phyloP scores from a whole-genome alignment of 2,113 vertebrate species.

The Alexandromys fortis region DNA sequence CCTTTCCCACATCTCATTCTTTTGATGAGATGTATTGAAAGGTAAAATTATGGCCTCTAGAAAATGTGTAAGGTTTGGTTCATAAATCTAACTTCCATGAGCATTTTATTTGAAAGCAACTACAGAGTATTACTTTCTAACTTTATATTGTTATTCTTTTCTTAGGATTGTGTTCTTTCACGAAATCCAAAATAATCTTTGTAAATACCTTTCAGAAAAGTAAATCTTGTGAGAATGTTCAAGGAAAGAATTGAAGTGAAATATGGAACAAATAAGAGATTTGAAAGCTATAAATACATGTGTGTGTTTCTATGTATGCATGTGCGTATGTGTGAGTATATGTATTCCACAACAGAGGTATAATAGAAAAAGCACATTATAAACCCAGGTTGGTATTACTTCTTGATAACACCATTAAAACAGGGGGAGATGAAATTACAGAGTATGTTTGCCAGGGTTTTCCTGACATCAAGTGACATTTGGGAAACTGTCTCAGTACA shows the following conservation, averaged over 20 bases:
- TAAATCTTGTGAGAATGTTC: slow-evolving; percentile 19
- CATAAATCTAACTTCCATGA: slow-evolving; percentile 47
- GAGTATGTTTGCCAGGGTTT: neutral
- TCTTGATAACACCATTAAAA: slow-evolving; percentile 41
- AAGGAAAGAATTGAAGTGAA: slow-evolving; percentile 30
- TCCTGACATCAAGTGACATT: slow-evolving; percentile 12
- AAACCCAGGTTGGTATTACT: neutral
- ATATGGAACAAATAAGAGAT: neutral
- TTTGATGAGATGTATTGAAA: slow-evolving; percentile 35
- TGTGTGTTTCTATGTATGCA: neutral
- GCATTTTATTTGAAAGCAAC: slow-evolving; percentile 51
- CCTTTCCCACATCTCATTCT: neutral
- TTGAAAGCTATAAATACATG: neutral
- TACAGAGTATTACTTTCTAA: slow-evolving; percentile 22
- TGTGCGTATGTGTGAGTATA: neutral
- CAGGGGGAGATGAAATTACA: neutral
- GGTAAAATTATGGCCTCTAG: slow-evolving; percentile 49
- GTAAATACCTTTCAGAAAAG: slow-evolving; percentile 46
- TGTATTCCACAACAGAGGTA: neutral
- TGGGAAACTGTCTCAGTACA: slow-evolving; percentile 14
- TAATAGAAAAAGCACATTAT: neutral
- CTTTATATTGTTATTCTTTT: slow-evolving; percentile 37
- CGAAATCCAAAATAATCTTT: slow-evolving; percentile 32
- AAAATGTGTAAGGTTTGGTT: slow-evolving; percentile 27
- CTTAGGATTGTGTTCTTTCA: neutral